These are phyloP conservation scores for Hyles euphorbiae DNA, from an alignment of 1,140 invertebrate species.

Conservation along the genomic window DNA sequence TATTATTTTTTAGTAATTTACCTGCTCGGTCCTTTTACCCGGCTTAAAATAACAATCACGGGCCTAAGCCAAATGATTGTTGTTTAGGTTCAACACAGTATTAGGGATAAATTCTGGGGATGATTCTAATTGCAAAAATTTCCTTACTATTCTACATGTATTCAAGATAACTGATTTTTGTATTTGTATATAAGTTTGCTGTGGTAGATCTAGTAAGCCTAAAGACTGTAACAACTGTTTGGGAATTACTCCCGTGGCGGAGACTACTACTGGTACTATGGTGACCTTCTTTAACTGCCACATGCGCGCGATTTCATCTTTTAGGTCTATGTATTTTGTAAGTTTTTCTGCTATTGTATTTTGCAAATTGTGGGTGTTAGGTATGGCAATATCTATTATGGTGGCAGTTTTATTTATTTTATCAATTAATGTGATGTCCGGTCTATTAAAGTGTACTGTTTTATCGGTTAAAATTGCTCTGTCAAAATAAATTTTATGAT, in stretches of 20 bases:
- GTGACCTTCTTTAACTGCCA: constrained; percentile 6
- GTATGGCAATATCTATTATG: constrained; percentile 13
- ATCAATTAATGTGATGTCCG: constrained; percentile 14
- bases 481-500: constrained; percentile 16
- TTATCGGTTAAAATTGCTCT: constrained; percentile 14
- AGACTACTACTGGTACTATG: constrained; percentile 17
- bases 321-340: constrained; percentile 17
- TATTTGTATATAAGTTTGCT: too few species aligned
- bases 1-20: too few species aligned
- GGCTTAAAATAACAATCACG: too few species aligned
- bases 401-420: constrained; percentile 13
- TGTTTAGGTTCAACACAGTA: too few species aligned
- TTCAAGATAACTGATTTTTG: too few species aligned
- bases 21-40: too few species aligned
- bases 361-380: constrained; percentile 14
- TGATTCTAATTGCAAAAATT: too few species aligned
- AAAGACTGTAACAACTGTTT: too few species aligned
- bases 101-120: too few species aligned
- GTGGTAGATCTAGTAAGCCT: too few species aligned
- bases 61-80: too few species aligned
- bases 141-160: too few species aligned
- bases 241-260: constrained; percentile 17
- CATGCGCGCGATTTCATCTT: constrained; percentile 15
- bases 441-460: constrained; percentile 17
- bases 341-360: constrained; percentile 18